Evolutionary conservation across 2,113 vertebrate species (phyloP).

Genomic region (Macquaria australasica): DNA sequence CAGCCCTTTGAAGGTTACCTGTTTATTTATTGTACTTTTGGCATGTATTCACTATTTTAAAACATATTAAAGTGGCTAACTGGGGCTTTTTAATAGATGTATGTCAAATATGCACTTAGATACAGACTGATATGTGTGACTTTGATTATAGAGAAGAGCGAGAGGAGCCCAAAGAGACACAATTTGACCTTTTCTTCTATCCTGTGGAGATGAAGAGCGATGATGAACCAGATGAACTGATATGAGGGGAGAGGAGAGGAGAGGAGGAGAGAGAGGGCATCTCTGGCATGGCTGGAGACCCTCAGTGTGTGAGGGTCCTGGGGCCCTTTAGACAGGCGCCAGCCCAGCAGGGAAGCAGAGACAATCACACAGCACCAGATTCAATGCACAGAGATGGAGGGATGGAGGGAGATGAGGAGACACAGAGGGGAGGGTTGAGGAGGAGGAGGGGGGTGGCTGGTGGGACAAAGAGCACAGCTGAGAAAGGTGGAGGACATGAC

Average conservation of each 20-base stretch:
- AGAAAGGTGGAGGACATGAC: constrained; percentile 67
- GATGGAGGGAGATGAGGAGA: constrained; percentile 67
- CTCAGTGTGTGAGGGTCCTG: constrained; percentile 78
- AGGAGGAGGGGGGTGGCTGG: constrained; percentile 15
- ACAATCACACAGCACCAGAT: constrained; percentile 85
- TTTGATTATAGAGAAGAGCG: not conserved
- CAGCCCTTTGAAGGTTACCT: constrained; percentile 52
- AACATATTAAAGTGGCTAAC: not conserved
- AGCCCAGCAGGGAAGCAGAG: constrained; percentile 82
- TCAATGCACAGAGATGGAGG: constrained; percentile 78
- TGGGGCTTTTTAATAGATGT: not conserved
- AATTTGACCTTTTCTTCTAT: constrained; percentile 63
- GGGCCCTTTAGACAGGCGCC: constrained; percentile 86
- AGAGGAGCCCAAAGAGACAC: constrained; percentile 26
- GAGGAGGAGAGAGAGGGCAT: constrained; percentile 60
- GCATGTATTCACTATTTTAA: not conserved
- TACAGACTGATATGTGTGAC: not conserved
- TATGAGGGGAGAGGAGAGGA: constrained; percentile 34
- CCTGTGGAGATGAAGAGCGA: constrained; percentile 56
- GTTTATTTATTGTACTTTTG: constrained; percentile 23
- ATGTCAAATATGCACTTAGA: not conserved
- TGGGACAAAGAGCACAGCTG: constrained; percentile 54
- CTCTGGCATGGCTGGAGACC: constrained; percentile 80
- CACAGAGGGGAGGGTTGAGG: constrained; percentile 50
- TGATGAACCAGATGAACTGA: constrained; percentile 57